These are phyloP conservation scores for Lottia scabra DNA, from an alignment of 2,888 invertebrate species.

Conservation along the genomic window DNA sequence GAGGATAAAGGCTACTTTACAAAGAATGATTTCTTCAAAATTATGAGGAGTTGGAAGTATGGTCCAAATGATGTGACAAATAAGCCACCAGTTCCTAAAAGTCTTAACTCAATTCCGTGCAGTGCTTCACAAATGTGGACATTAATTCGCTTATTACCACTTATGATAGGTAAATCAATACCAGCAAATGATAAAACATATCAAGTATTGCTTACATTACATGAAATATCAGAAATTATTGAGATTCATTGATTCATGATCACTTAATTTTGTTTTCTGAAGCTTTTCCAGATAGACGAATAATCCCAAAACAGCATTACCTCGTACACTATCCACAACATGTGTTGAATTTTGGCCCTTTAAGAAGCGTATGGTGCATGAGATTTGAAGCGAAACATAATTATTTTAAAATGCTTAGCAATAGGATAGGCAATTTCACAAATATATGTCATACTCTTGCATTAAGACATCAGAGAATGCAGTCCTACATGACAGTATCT, in stretches of 20 bases:
- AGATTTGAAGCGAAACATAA: constrained; percentile 30
- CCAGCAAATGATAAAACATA: neutral
- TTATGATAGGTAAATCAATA: constrained; percentile 14
- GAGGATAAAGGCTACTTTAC: constrained; percentile 4
- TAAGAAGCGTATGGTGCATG: constrained; percentile 26
- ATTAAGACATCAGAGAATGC: constrained; percentile 20
- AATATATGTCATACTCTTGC: constrained; percentile 23
- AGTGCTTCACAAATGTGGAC: constrained; percentile 17
- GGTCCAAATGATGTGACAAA: constrained; percentile 7
- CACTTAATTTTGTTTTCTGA: neutral
- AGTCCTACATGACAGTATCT: neutral
- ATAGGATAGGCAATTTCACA: constrained; percentile 18
- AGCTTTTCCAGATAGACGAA: constrained; percentile 11
- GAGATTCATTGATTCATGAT: constrained; percentile 4
- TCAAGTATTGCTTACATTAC: constrained; percentile 12
- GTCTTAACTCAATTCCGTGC: neutral
- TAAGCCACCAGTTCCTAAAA: neutral
- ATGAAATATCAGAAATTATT: constrained; percentile 16
- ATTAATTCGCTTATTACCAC: too few relatives aligned
- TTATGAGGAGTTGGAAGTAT: constrained; percentile 15
- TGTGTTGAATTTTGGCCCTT: constrained; percentile 26
- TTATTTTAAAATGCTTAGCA: constrained; percentile 24
- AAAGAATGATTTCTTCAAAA: constrained; percentile 3
- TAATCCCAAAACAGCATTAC: constrained; percentile 29
- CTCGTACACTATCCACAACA: constrained; percentile 29